Evolutionary conservation across 1,140 invertebrate genomes (phyloP).

Genomic region (Ips nitidus): DNA sequence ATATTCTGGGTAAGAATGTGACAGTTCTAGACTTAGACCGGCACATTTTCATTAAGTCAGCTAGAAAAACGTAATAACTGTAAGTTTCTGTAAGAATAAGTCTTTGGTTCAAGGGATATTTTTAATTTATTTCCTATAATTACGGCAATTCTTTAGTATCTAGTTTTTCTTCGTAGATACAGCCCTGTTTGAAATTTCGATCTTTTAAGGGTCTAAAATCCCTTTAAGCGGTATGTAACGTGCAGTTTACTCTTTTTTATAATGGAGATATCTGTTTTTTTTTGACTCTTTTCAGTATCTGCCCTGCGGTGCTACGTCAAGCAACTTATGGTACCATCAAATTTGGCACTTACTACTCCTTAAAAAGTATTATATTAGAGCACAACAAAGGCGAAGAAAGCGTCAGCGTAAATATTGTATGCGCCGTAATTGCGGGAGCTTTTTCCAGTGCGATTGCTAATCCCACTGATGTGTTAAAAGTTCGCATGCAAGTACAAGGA

Average conservation of each 20-base stretch:
- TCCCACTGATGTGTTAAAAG: slow-evolving; percentile 98
- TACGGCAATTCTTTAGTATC: no score
- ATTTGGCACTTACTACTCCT: slow-evolving; percentile 92
- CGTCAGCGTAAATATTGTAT: slow-evolving; percentile 79
- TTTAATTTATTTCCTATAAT: background rate
- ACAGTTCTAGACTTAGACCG: background rate
- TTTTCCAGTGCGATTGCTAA: slow-evolving; percentile 94
- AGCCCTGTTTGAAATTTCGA: slow-evolving; percentile 22
- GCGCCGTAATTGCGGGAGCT: slow-evolving; percentile 81
- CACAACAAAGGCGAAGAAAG: slow-evolving; percentile 67
- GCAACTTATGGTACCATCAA: slow-evolving; percentile 96
- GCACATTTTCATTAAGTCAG: no score
- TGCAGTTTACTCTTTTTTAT: slow-evolving; percentile 14
- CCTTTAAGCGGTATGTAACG: slow-evolving; percentile 27
- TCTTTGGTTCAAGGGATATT: background rate
- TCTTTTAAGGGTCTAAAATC: slow-evolving; percentile 11
- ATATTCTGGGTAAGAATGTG: slow-evolving; percentile 74
- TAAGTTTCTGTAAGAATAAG: no score
- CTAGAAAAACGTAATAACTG: no score
- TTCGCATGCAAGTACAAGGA: slow-evolving; percentile 83
- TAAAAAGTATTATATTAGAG: slow-evolving; percentile 71
- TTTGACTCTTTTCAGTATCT: slow-evolving; percentile 67
- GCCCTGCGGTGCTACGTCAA: slow-evolving; percentile 87
- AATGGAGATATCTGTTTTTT: slow-evolving; percentile 22
- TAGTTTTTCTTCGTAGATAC: slow-evolving; percentile 31